Evolutionary conservation across 2,888 invertebrate species (phyloP).

Genomic region (Cosmia pyralina): DNA sequence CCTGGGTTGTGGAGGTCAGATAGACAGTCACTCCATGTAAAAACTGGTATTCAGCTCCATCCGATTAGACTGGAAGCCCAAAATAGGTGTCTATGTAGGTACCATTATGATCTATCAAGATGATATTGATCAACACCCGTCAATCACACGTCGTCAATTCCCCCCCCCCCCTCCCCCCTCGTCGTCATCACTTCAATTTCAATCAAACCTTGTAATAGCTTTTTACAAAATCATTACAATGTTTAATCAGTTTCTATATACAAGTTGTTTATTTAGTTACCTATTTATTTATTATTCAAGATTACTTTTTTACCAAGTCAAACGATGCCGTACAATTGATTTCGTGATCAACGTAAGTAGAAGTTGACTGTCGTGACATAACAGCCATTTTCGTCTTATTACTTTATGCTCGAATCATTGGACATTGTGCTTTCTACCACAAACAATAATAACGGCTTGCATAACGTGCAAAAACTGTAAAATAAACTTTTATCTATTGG

Average conservation of each 20-base stretch:
- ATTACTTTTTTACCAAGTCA: conserved; percentile 41
- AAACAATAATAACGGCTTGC: conserved; percentile 65
- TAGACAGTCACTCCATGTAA: too few species aligned
- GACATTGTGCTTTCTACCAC: conserved; percentile 71
- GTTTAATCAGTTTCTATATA: conserved; percentile 38
- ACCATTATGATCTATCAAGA: background rate
- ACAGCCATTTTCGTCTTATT: conserved; percentile 69
- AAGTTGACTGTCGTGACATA: conserved; percentile 67
- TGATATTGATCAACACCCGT: background rate
- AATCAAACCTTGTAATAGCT: conserved; percentile 15
- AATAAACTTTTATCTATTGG: conserved; percentile 29
- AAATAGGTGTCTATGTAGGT: too few species aligned
- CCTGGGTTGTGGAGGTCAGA: too few species aligned
- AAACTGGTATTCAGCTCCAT: too few species aligned
- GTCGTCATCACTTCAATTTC: conserved; percentile 27
- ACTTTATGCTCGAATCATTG: conserved; percentile 60
- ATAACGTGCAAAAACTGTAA: conserved; percentile 52
- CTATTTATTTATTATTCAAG: conserved; percentile 47
- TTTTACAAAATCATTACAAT: conserved; percentile 27
- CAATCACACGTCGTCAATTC: too few species aligned
- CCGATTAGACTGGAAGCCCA: too few species aligned
- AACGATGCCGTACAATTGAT: conserved; percentile 55
- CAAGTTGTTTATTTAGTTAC: conserved; percentile 46
- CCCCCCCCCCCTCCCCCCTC: too few species aligned
- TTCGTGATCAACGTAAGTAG: conserved; percentile 64